These are phyloP conservation scores for Hirtodrosophila alboralis DNA, from an alignment of 2,888 invertebrate genomes.

Conservation along the genomic window DNA sequence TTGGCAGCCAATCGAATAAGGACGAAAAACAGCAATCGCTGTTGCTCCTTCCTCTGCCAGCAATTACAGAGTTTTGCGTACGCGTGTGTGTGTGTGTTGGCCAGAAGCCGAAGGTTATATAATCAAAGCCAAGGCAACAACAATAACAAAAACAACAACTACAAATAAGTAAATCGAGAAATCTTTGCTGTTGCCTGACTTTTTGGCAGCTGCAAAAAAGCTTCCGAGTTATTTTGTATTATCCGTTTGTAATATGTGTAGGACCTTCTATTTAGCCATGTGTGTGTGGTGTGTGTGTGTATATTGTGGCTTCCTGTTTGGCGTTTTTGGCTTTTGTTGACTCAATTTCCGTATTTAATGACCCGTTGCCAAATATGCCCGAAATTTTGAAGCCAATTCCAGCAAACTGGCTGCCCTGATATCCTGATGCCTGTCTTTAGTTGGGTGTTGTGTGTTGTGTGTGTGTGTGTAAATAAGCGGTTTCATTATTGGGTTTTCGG, in stretches of 20 bases:
- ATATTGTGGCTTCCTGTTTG: slow-evolving; percentile 57
- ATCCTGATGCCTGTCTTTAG: not conserved
- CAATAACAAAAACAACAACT: slow-evolving; percentile 36
- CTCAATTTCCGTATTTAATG: slow-evolving; percentile 82
- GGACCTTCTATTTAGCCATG: slow-evolving; percentile 8
- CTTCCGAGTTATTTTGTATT: slow-evolving; percentile 44
- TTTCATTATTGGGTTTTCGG: slow-evolving; percentile 41
- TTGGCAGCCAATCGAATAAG: slow-evolving; percentile 58
- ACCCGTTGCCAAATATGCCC: slow-evolving; percentile 76
- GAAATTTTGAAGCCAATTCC: slow-evolving; percentile 61
- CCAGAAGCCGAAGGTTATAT: slow-evolving; percentile 55
- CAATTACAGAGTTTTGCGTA: slow-evolving; percentile 53
- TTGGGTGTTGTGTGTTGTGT: no score
- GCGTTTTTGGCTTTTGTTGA: slow-evolving; percentile 76
- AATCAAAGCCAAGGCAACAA: slow-evolving; percentile 48
- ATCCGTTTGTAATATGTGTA: slow-evolving; percentile 8
- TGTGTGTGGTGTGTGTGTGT: slow-evolving; percentile 21
- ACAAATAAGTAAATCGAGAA: slow-evolving; percentile 33
- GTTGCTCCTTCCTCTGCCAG: slow-evolving; percentile 40
- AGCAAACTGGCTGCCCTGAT: slow-evolving; percentile 28
- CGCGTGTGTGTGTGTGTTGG: slow-evolving; percentile 28
- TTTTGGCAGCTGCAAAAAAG: slow-evolving; percentile 41
- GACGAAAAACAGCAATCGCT: slow-evolving; percentile 15
- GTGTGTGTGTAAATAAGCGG: slow-evolving; percentile 33
- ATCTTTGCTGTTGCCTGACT: slow-evolving; percentile 43